Conservation (phyloP, 2,888 invertebrate species). For the Hybos culiciformis region DNA sequence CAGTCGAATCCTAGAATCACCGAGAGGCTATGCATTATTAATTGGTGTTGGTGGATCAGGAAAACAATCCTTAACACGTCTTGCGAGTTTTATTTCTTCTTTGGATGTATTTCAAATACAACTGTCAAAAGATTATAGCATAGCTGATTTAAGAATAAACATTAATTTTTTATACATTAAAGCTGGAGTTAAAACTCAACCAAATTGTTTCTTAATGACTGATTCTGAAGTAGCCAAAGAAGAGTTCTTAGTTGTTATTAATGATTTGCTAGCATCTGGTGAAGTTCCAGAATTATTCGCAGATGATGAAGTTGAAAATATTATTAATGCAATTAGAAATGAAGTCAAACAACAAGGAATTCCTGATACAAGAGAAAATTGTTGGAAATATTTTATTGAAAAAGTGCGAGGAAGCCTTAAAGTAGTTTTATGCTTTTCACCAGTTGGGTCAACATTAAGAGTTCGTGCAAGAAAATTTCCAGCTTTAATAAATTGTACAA, state of each 20-base stretch:
- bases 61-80: conserved; percentile 77
- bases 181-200: conserved; percentile 72
- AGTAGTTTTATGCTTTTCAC: conserved; percentile 80
- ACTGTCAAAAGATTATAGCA: conserved; percentile 74
- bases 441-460: conserved; percentile 79
- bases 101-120: conserved; percentile 90
- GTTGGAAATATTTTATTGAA: conserved; percentile 91
- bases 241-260: conserved; percentile 78
- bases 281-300: conserved; percentile 82
- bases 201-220: conserved; percentile 81
- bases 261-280: conserved; percentile 86
- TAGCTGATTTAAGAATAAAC: conserved; percentile 64
- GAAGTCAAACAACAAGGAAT: conserved; percentile 73
- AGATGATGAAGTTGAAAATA: conserved; percentile 82
- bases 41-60: conserved; percentile 94
- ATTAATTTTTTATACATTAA: conserved; percentile 67
- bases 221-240: conserved; percentile 88
- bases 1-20: conserved; percentile 81
- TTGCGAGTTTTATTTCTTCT: conserved; percentile 80
- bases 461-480: conserved; percentile 86
- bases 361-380: conserved; percentile 77
- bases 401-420: conserved; percentile 66
- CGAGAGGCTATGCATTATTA: conserved; percentile 80
- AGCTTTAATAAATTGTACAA: conserved; percentile 81
- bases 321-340: conserved; percentile 59